phyloP scores from a whole-genome alignment of 2,797 vertebrate genomes.

The Typhlichthys eigenmanni region DNA sequence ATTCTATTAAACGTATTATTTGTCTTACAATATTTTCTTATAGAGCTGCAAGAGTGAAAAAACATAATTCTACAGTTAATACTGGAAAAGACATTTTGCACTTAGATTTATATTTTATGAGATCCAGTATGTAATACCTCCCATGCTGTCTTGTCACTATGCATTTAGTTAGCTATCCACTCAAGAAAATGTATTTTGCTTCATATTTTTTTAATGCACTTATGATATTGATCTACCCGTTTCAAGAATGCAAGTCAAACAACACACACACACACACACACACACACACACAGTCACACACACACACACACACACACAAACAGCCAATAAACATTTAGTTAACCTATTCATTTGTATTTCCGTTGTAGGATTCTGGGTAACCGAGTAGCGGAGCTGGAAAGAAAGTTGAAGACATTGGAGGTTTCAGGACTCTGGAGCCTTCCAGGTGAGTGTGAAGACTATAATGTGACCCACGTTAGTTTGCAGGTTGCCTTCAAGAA shows the following conservation, averaged over 20 bases:
- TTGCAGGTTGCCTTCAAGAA: too few relatives aligned
- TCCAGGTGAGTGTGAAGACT: constrained; percentile 81
- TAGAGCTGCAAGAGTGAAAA: too few relatives aligned
- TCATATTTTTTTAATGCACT: neutral
- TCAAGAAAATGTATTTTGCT: too few relatives aligned
- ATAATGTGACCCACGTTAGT: neutral
- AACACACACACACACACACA: constrained; percentile 5
- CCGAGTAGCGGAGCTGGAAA: constrained; percentile 92
- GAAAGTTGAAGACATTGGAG: constrained; percentile 94
- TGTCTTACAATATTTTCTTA: too few relatives aligned
- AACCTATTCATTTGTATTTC: constrained; percentile 5
- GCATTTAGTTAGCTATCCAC: too few relatives aligned
- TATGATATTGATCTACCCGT: constrained; percentile 20
- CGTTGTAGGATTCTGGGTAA: constrained; percentile 90
- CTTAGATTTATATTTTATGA: too few relatives aligned
- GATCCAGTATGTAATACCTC: too few relatives aligned
- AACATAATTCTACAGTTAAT: too few relatives aligned
- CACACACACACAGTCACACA: neutral
- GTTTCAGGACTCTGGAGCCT: constrained; percentile 98
- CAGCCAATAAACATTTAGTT: neutral
- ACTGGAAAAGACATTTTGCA: too few relatives aligned
- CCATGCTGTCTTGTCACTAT: too few relatives aligned
- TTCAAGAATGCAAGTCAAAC: constrained; percentile 51
- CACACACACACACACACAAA: neutral
- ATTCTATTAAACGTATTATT: too few relatives aligned